These are phyloP conservation scores for Acanthococcus lagerstroemiae DNA, from an alignment of 2,888 invertebrate species.

Conservation along the genomic window DNA sequence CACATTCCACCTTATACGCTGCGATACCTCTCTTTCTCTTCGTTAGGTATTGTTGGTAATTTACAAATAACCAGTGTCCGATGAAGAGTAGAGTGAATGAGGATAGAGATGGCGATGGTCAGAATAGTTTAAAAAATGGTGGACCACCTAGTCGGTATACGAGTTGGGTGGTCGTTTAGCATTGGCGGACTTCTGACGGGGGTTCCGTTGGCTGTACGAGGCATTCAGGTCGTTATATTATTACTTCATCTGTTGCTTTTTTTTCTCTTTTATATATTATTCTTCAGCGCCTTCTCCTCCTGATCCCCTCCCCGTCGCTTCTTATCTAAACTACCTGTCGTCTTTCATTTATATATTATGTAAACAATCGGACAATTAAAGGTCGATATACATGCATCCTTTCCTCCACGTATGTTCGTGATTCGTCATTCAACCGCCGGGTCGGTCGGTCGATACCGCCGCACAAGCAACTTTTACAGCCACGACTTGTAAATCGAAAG, in stretches of 20 bases:
- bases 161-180: slow-evolving; percentile 20
- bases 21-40: no score
- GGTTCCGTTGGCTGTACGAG: not conserved
- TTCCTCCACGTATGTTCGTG: not conserved
- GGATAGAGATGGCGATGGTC: slow-evolving; percentile 24
- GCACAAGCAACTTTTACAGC: no score
- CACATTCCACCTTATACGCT: no score
- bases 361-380: slow-evolving; percentile 28
- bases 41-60: no score
- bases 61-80: not conserved
- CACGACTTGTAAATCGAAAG: no score
- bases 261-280: not conserved
- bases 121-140: slow-evolving; percentile 24
- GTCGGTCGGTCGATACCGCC: no score
- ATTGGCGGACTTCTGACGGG: slow-evolving; percentile 28
- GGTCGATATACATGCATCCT: slow-evolving; percentile 7
- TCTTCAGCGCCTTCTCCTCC: not conserved
- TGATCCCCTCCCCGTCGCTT: not conserved
- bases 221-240: slow-evolving; percentile 16
- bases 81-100: not conserved
- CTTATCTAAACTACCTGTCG: slow-evolving; percentile 20
- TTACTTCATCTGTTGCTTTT: slow-evolving; percentile 18
- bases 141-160: slow-evolving; percentile 20
- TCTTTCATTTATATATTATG: slow-evolving; percentile 23
- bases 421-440: no score